Percentiles rank a stretch among this genome's conserved stretches.
Evolutionary conservation across 1,140 invertebrate genomes (phyloP).

Genomic region (Saccostrea echinata): DNA sequence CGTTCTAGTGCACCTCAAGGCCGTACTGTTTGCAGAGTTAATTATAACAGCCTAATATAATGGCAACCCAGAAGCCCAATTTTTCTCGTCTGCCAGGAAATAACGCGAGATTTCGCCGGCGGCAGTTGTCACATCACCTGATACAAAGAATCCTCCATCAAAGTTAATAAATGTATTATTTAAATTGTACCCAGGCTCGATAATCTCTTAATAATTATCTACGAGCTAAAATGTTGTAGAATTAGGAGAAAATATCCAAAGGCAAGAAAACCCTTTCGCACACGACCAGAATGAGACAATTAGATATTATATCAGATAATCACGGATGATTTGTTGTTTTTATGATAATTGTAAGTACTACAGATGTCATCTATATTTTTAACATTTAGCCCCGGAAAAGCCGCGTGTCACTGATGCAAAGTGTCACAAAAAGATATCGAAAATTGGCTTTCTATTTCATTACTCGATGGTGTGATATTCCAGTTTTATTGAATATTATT

Average conservation of each 20-base stretch:
- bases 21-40: slow-evolving; percentile 10
- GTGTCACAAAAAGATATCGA: slow-evolving; percentile 8
- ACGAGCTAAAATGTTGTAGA: slow-evolving; percentile 31
- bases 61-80: slow-evolving; percentile 14
- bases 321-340: slow-evolving; percentile 24
- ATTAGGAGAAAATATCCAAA: slow-evolving; percentile 24
- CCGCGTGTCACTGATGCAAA: slow-evolving; percentile 26
- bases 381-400: slow-evolving; percentile 36
- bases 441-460: slow-evolving; percentile 25
- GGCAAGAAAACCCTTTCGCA: slow-evolving; percentile 5
- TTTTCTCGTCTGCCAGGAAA: slow-evolving; percentile 30
- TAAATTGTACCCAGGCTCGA: slow-evolving; percentile 27
- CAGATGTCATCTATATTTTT: slow-evolving; percentile 23
- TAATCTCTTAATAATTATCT: slow-evolving; percentile 38
- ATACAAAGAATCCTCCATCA: slow-evolving; percentile 22
- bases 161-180: slow-evolving; percentile 36
- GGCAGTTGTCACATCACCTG: slow-evolving; percentile 10
- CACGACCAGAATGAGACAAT: slow-evolving; percentile 28
- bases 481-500: slow-evolving; percentile 37
- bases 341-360: slow-evolving; percentile 22
- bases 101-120: slow-evolving; percentile 28
- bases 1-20: slow-evolving; percentile 11
- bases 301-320: slow-evolving; percentile 31
- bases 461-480: background rate
- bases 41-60: slow-evolving; percentile 27